phyloP scores from a whole-genome alignment of 2,113 vertebrate species.

The Oplegnathus fasciatus region DNA sequence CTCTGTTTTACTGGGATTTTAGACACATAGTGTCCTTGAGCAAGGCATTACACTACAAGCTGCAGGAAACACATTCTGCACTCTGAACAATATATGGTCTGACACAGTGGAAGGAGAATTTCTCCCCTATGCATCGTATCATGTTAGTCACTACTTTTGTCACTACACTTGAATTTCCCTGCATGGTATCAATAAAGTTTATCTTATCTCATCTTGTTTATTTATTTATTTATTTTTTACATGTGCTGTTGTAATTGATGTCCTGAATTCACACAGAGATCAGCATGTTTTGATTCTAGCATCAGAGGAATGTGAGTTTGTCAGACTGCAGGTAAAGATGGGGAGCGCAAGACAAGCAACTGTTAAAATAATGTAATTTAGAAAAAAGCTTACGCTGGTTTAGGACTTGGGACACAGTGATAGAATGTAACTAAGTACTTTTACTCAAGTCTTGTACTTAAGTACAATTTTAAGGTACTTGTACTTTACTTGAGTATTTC shows the following conservation, averaged over 20 bases:
- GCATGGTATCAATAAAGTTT: background rate
- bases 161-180: background rate
- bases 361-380: background rate
- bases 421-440: background rate
- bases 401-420: background rate
- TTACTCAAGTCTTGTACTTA: background rate
- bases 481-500: background rate
- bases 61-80: background rate
- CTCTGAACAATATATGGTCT: background rate
- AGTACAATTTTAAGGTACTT: background rate
- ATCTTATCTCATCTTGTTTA: background rate
- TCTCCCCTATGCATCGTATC: background rate
- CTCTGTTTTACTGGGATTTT: slow-evolving; percentile 13
- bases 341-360: background rate
- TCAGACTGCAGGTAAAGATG: background rate
- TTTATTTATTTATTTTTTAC: background rate
- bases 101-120: background rate
- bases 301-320: background rate
- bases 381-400: background rate
- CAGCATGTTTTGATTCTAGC: background rate
- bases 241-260: background rate
- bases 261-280: background rate
- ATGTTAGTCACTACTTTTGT: background rate
- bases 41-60: background rate
- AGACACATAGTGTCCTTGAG: background rate